These are phyloP conservation scores for Melanotaenia duboulayi DNA, from an alignment of 2,113 vertebrate genomes.

Conservation along the genomic window DNA sequence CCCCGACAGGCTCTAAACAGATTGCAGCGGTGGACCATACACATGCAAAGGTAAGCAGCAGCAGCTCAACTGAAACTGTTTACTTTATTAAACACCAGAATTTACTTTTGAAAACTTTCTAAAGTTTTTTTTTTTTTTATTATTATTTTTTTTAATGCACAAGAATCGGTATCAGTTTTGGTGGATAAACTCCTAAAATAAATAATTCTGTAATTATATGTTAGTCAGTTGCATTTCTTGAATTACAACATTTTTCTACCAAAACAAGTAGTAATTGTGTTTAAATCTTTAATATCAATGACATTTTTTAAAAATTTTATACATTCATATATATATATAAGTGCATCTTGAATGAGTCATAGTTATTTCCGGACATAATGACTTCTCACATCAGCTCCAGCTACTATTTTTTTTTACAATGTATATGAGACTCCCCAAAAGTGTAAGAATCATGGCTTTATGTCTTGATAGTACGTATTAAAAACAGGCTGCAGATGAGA, in stretches of 20 bases:
- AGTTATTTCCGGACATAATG: slow-evolving; percentile 20
- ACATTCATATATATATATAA: too few species aligned
- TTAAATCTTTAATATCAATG: not conserved
- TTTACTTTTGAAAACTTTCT: not conserved
- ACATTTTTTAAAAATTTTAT: not conserved
- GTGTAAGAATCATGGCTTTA: not conserved
- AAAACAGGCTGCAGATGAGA: slow-evolving; percentile 17
- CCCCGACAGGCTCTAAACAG: slow-evolving; percentile 41
- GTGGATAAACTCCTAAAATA: not conserved
- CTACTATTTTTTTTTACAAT: not conserved
- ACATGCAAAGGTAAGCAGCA: slow-evolving; percentile 74
- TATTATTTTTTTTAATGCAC: not conserved
- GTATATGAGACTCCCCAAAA: not conserved
- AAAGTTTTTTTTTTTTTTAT: not conserved
- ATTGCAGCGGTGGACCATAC: slow-evolving; percentile 44
- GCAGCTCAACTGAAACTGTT: slow-evolving; percentile 1
- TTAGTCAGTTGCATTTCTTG: not conserved
- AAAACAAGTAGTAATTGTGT: not conserved
- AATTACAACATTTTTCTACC: not conserved
- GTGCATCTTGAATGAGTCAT: slow-evolving; percentile 22
- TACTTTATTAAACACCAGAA: not conserved
- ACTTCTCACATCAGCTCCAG: not conserved
- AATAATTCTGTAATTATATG: not conserved
- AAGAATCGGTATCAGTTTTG: not conserved
- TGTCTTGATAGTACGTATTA: not conserved